Conservation (phyloP, 2,888 invertebrate species). For the Cheilosia soror region DNA sequence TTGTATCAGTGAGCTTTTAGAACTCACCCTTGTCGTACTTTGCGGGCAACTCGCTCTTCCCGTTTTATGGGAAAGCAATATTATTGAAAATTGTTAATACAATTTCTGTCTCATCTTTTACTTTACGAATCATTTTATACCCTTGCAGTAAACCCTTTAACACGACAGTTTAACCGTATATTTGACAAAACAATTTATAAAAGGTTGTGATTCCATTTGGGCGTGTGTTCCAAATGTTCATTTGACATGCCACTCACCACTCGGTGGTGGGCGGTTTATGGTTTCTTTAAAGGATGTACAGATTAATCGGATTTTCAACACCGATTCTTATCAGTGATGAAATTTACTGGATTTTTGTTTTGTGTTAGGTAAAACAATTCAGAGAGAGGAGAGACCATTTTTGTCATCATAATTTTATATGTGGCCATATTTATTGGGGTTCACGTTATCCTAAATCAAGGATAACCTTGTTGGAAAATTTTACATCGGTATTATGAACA, state of each 20-base stretch:
- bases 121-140: background rate
- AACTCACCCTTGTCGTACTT: too few relatives aligned
- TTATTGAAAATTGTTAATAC: background rate
- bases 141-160: background rate
- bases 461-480: constrained; percentile 2
- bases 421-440: constrained; percentile 16
- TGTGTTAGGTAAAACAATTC: background rate
- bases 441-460: constrained; percentile 11
- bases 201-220: constrained; percentile 9
- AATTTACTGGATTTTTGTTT: background rate
- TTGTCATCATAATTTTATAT: constrained; percentile 30
- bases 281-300: background rate
- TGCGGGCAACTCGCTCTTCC: too few relatives aligned
- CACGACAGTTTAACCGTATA: background rate
- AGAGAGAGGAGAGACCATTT: constrained; percentile 8
- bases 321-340: constrained; percentile 10
- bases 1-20: background rate
- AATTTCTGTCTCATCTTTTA: background rate
- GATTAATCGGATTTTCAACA: constrained; percentile 24
- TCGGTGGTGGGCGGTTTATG: background rate
- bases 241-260: constrained; percentile 3
- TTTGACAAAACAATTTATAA: background rate
- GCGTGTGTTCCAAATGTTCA: background rate
- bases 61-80: background rate
- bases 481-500: background rate